A percentile compares a stretch with the other conserved stretches of the same genome.
Evolutionary conservation across 2,113 vertebrate species (phyloP).

Genomic region (Pyxicephalus adspersus): DNA sequence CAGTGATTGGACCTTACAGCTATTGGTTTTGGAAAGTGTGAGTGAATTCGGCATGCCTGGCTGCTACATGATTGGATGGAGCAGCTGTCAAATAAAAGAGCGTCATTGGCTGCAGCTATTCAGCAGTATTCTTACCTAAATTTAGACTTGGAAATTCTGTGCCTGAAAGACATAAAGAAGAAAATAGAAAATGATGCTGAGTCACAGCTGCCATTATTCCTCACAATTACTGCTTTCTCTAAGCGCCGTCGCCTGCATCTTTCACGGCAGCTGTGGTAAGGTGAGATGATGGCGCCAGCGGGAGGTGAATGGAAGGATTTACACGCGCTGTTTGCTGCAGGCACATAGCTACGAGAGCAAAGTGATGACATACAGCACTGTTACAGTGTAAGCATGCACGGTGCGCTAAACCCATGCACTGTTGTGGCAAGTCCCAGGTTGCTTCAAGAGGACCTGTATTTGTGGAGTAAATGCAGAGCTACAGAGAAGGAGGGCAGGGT

Average conservation of each 20-base stretch:
- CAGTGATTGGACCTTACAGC: no score
- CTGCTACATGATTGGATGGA: not conserved
- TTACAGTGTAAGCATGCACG: no score
- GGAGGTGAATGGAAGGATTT: not conserved
- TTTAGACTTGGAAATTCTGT: constrained; percentile 98
- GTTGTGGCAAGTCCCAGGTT: no score
- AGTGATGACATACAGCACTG: no score
- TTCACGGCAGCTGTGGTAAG: not conserved
- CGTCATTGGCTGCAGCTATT: constrained; percentile 30
- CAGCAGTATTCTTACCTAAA: constrained; percentile 91
- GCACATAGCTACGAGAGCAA: no score
- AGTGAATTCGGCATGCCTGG: not conserved
- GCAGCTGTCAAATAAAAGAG: not conserved
- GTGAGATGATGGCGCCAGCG: not conserved
- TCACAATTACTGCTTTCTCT: constrained; percentile 3
- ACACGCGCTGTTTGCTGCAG: not conserved
- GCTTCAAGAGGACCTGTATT: no score
- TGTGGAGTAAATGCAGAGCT: no score
- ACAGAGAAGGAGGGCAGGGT: no score
- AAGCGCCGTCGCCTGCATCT: constrained; percentile 1
- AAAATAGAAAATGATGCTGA: constrained; percentile 60
- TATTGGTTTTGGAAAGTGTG: no score
- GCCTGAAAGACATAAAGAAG: constrained; percentile 92
- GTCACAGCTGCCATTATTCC: constrained; percentile 11
- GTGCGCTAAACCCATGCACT: no score